Conservation (phyloP, 2,113 vertebrate genomes). For the Sapayoa aenigma region DNA sequence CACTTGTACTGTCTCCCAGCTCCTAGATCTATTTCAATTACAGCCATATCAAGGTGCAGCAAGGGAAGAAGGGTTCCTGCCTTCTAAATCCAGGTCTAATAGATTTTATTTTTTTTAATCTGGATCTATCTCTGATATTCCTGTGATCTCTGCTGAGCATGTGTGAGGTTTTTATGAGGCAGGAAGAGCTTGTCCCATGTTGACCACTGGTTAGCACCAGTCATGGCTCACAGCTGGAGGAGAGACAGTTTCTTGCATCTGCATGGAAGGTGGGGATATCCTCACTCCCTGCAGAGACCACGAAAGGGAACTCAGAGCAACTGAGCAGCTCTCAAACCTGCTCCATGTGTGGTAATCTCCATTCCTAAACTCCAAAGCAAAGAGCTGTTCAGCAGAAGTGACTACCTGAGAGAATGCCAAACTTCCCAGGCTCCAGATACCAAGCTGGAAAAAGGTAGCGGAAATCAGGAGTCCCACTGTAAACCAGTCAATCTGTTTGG, state of each 20-base stretch:
- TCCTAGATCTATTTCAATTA: background rate
- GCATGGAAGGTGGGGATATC: background rate
- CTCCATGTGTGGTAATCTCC: background rate
- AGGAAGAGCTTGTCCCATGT: background rate
- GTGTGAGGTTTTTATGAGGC: background rate
- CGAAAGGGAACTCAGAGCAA: background rate
- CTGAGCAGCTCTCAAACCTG: background rate
- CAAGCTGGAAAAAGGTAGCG: background rate
- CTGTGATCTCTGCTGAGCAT: background rate
- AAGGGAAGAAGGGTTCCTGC: background rate
- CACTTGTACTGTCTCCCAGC: background rate
- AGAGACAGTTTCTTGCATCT: background rate
- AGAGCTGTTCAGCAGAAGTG: background rate
- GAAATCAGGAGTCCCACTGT: background rate
- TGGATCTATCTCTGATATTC: background rate
- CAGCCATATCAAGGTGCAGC: background rate
- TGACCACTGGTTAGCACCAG: background rate
- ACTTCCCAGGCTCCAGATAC: background rate
- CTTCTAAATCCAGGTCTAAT: background rate
- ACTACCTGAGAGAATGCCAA: background rate
- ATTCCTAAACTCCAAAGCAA: background rate
- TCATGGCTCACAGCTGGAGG: background rate
- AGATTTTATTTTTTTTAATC: background rate
- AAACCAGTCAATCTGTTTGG: background rate
- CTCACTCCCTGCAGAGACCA: background rate